These are phyloP conservation scores for Echiichthys vipera DNA, from an alignment of 2,797 vertebrate genomes.

Conservation along the genomic window DNA sequence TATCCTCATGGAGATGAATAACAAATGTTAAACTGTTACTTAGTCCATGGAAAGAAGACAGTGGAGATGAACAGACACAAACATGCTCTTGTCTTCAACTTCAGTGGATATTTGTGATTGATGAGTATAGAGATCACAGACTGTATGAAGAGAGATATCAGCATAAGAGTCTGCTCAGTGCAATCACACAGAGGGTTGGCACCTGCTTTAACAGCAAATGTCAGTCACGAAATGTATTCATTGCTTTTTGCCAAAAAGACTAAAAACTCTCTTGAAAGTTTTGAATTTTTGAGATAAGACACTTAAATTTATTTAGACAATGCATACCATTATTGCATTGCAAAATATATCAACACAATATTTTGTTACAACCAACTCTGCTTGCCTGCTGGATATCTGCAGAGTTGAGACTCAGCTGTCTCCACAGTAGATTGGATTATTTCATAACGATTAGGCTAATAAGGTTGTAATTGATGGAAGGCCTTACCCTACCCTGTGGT, in stretches of 20 bases:
- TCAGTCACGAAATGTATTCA: not conserved
- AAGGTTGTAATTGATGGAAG: conserved; percentile 79
- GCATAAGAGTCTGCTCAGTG: not conserved
- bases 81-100: not conserved
- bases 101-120: not conserved
- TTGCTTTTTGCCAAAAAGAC: not conserved
- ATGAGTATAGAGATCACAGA: not conserved
- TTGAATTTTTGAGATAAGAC: not conserved
- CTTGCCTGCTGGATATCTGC: conserved; percentile 52
- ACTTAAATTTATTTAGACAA: not conserved
- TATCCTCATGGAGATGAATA: not conserved
- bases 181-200: not conserved
- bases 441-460: conserved; percentile 81
- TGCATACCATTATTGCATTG: not conserved
- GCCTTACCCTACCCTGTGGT: conserved; percentile 71
- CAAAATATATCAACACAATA: not conserved
- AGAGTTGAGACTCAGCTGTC: conserved; percentile 71
- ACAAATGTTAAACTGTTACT: not conserved
- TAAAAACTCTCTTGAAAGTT: not conserved
- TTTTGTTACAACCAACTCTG: not conserved
- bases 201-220: not conserved
- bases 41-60: not conserved
- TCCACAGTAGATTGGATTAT: conserved; percentile 78
- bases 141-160: not conserved
- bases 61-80: not conserved